Base-by-base conservation (phyloP, 2,888 invertebrate genomes). In the Cantharis flavilabris region DNA sequence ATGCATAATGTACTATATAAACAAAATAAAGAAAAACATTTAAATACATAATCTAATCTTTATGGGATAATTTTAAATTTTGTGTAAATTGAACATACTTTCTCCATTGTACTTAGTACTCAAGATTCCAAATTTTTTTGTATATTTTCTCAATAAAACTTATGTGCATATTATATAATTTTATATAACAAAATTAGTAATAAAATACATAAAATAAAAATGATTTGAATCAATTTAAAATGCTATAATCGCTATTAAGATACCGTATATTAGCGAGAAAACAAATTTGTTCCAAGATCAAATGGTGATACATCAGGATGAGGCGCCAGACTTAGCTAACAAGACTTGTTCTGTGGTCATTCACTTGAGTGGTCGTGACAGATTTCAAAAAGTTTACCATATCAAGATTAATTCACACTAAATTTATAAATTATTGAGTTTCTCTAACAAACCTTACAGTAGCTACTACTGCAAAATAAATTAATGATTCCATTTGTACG, bases 281-380 rank as follows among this genome's bases (percentile, higher is more conserved):
- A 79, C 79, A 77, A 79, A 79, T 79, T 76, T 79, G 76, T 77
- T 75, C 73, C 67, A 69, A 75, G 79, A 81, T 80, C 75, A 77
- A 77, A 74, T 78, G 70, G 30, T 74, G 80, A 80, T 81, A 79
- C 72, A 49, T 49, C 49, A 76, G 73, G 73, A 77, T 72, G 75
- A 80, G 81, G 81, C 81, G 81, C 81, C 81, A 81, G 80, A 62
- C 80, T 71, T 70, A 67, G 74, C 73, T 72, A 62, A 71, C 62
- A 69, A 78, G 81, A 81, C 81, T 70, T 81, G 80, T 81, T 81
- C 72, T 72, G 70, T 79, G 81, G 78, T 79, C 80, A 79, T 81
- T 81, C 79, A 80, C 81, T 71, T 76, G 64, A 49, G 49, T 65
- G 20, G 20, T 67, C 28, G 72, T 28, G 49, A 71, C 72, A 23